These are phyloP conservation scores for Paragorgia papillata DNA, from an alignment of 92 coral and sea anemone genomes.

Conservation along the genomic window DNA sequence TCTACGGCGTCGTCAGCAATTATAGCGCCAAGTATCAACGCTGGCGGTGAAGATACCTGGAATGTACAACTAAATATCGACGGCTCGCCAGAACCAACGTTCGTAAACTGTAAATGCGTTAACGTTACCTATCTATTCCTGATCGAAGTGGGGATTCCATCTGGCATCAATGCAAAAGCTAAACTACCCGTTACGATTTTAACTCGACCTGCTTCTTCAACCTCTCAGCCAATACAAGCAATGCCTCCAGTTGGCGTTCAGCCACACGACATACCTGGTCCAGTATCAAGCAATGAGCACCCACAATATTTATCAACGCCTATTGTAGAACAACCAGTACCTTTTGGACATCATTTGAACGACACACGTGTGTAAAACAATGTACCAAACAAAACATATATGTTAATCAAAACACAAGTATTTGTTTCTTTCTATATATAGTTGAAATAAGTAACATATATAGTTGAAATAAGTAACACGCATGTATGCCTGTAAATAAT, in stretches of 20 bases:
- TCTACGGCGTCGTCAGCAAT: background rate
- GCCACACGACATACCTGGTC: no score
- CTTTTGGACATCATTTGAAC: no score
- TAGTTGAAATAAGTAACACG: no score
- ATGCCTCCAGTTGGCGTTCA: background rate
- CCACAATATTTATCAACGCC: no score
- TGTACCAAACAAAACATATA: no score
- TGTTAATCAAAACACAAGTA: no score
- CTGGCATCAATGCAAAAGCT: background rate
- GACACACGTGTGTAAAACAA: no score
- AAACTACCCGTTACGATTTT: conserved; percentile 1
- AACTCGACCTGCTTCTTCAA: background rate
- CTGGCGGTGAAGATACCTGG: conserved; percentile 14
- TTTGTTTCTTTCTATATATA: no score
- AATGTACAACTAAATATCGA: background rate
- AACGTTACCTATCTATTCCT: background rate
- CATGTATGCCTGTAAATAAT: no score
- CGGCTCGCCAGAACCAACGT: background rate
- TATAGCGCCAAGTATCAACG: background rate
- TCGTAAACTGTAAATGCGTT: conserved; percentile 16
- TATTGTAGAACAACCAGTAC: no score
- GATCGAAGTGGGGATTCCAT: background rate
- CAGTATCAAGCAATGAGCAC: no score
- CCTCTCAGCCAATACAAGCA: conserved; percentile 1
- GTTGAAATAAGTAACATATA: no score